Conservation (phyloP, 2,113 vertebrate species). For the Lampris megalopsis region DNA sequence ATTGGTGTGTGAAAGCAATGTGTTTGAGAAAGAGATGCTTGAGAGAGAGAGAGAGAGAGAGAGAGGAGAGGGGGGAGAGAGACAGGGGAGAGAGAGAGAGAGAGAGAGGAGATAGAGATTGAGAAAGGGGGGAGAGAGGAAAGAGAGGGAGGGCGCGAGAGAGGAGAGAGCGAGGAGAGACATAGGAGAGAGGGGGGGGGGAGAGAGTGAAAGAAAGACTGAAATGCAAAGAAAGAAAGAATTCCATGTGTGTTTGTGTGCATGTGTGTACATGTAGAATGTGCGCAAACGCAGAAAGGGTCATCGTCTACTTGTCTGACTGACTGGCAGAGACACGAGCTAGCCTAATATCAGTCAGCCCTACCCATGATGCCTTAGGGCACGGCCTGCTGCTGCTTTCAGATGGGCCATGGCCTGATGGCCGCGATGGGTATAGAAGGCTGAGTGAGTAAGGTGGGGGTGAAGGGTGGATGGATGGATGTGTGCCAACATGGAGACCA, state of each 20-base stretch:
- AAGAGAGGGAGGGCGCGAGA: background rate
- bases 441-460: background rate
- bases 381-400: conserved; percentile 12
- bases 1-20: background rate
- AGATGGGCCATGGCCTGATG: background rate
- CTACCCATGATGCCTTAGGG: conserved; percentile 1
- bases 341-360: conserved; percentile 2
- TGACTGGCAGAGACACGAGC: conserved; percentile 27
- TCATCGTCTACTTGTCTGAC: conserved; percentile 21
- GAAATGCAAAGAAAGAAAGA: no score
- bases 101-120: background rate
- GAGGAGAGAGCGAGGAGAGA: background rate
- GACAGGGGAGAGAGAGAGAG: background rate
- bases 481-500: background rate
- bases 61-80: background rate
- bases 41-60: background rate
- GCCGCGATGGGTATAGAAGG: background rate
- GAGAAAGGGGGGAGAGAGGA: background rate
- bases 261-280: background rate
- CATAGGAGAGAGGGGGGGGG: background rate
- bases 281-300: background rate
- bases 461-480: background rate
- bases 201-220: background rate
- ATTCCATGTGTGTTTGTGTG: background rate
- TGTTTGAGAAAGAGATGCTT: background rate